A percentile compares a stretch with the other conserved stretches of the same genome.
Conservation (phyloP, 2,113 vertebrate species). For the Periophthalmus modestus region DNA sequence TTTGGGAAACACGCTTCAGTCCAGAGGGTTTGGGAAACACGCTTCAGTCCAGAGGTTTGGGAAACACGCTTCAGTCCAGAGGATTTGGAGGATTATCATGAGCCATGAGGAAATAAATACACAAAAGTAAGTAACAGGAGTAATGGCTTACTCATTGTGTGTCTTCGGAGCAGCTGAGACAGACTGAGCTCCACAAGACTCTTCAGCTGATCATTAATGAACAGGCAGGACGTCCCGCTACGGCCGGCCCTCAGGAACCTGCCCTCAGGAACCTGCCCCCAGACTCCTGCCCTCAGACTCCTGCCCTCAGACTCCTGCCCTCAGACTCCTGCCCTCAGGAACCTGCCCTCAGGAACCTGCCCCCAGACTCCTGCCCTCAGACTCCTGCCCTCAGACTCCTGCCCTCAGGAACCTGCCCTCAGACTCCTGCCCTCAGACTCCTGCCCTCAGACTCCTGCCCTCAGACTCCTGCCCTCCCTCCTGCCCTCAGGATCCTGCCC, state of each 20-base stretch:
- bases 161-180: constrained; percentile 49
- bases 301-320: no score
- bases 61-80: not conserved
- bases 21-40: constrained; percentile 1
- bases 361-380: no score
- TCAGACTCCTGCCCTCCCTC: no score
- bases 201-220: constrained; percentile 72
- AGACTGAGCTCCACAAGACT: constrained; percentile 37
- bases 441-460: no score
- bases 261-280: no score
- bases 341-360: no score
- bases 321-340: no score
- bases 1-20: not conserved
- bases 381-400: no score
- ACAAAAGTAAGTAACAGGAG: constrained; percentile 16
- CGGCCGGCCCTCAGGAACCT: constrained; percentile 7
- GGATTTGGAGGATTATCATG: not conserved
- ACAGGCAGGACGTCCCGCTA: constrained; percentile 43
- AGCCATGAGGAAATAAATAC: not conserved
- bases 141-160: constrained; percentile 77
- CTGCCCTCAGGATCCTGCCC: no score
- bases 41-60: not conserved
- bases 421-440: no score
- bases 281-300: no score
- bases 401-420: no score